phyloP scores from a whole-genome alignment of 2,797 vertebrate genomes.

The Vespertilio murinus region DNA sequence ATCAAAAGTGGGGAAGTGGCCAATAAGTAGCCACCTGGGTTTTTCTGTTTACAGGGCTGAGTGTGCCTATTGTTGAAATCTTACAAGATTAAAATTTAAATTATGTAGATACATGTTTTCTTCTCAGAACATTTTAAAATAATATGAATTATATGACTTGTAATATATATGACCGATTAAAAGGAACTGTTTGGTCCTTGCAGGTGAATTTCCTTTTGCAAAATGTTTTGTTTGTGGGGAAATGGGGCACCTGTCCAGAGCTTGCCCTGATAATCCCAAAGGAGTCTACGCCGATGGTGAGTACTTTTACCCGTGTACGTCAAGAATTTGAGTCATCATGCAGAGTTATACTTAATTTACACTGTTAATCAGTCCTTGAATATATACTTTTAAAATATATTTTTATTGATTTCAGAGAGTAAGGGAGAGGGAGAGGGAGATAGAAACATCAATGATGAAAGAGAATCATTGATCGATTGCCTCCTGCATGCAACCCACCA shows the following conservation, averaged over 20 bases:
- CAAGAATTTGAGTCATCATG: neutral
- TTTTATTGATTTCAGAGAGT: no score
- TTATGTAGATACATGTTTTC: neutral
- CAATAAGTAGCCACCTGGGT: neutral
- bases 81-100: neutral
- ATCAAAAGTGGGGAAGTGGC: neutral
- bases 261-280: conserved; percentile 95
- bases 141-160: neutral
- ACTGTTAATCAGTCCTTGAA: neutral
- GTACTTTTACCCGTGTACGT: neutral
- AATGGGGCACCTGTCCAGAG: conserved; percentile 93
- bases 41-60: neutral
- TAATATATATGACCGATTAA: neutral
- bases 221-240: conserved; percentile 97
- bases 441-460: no score
- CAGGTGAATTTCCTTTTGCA: conserved; percentile 94
- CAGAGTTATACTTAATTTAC: neutral
- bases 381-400: neutral
- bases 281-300: conserved; percentile 95
- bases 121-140: conserved; percentile 28
- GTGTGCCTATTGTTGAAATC: neutral
- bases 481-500: no score
- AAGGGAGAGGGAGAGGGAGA: no score
- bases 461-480: no score
- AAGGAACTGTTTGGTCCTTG: conserved; percentile 59